These are phyloP conservation scores for Cebidichthys violaceus DNA, from an alignment of 2,113 vertebrate species.

Conservation along the genomic window DNA sequence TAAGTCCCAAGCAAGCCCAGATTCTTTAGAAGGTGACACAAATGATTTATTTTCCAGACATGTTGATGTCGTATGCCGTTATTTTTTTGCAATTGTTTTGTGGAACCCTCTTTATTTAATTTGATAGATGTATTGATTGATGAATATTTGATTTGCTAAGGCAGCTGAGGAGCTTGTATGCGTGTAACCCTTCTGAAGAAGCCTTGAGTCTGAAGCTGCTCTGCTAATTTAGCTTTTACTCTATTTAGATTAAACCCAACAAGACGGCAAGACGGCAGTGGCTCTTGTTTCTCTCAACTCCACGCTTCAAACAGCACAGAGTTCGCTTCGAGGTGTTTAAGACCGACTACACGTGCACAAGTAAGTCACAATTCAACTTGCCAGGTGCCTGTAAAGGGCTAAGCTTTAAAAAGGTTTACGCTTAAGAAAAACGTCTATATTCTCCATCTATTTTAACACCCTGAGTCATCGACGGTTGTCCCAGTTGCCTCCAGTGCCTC, in stretches of 20 bases:
- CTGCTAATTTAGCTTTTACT: not conserved
- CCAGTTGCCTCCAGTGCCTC: not conserved
- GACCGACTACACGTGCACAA: not conserved
- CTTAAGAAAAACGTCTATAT: not conserved
- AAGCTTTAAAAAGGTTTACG: not conserved
- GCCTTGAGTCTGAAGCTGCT: not conserved
- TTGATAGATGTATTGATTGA: not conserved
- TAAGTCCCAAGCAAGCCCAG: too few species aligned
- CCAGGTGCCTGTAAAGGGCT: not conserved
- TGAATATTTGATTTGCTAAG: slow-evolving; percentile 1
- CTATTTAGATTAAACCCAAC: not conserved
- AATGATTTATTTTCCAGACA: not conserved
- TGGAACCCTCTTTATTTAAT: not conserved
- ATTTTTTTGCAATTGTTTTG: not conserved
- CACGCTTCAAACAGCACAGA: slow-evolving; percentile 4
- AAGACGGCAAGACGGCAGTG: not conserved
- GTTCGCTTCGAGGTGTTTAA: not conserved
- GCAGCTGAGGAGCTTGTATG: not conserved
- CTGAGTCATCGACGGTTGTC: not conserved
- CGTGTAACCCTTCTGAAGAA: not conserved
- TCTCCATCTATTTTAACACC: not conserved
- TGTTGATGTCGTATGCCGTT: not conserved
- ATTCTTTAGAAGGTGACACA: too few species aligned
- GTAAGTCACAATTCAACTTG: not conserved
- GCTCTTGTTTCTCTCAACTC: not conserved